phyloP scores from a whole-genome alignment of 2,113 vertebrate species.

The Paralichthys olivaceus region DNA sequence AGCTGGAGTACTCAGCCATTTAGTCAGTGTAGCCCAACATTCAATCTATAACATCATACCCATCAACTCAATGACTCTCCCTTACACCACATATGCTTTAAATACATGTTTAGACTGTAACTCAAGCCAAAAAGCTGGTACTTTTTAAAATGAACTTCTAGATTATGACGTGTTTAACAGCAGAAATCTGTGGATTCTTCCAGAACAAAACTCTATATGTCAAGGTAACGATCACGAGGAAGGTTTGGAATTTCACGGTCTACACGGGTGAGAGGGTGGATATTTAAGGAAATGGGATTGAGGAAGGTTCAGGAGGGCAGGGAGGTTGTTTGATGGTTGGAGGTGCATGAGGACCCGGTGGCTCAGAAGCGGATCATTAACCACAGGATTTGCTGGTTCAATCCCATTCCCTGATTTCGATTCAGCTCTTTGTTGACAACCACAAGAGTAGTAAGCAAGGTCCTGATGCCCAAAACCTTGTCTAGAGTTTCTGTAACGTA shows the following conservation, averaged over 20 bases:
- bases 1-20: background rate
- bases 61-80: constrained; percentile 3
- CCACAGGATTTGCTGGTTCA: constrained; percentile 14
- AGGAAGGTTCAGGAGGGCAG: constrained; percentile 4
- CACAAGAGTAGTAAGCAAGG: background rate
- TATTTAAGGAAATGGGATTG: background rate
- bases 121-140: constrained; percentile 4
- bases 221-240: constrained; percentile 22
- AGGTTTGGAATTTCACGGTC: constrained; percentile 2
- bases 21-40: constrained; percentile 4
- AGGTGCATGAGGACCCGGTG: background rate
- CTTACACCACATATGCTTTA: constrained; percentile 1
- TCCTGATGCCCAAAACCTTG: background rate
- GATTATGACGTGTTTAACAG: constrained; percentile 7
- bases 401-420: background rate
- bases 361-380: background rate
- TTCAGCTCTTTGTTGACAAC: background rate
- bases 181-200: constrained; percentile 57
- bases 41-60: constrained; percentile 2
- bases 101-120: background rate
- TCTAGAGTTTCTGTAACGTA: background rate
- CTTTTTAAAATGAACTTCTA: background rate
- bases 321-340: background rate
- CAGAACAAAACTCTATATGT: background rate
- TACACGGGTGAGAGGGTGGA: constrained; percentile 10